Percentiles rank a stretch among this genome's conserved stretches.
These are phyloP conservation scores for Eupithecia abbreviata DNA, from an alignment of 2,888 invertebrate species.

Conservation along the genomic window DNA sequence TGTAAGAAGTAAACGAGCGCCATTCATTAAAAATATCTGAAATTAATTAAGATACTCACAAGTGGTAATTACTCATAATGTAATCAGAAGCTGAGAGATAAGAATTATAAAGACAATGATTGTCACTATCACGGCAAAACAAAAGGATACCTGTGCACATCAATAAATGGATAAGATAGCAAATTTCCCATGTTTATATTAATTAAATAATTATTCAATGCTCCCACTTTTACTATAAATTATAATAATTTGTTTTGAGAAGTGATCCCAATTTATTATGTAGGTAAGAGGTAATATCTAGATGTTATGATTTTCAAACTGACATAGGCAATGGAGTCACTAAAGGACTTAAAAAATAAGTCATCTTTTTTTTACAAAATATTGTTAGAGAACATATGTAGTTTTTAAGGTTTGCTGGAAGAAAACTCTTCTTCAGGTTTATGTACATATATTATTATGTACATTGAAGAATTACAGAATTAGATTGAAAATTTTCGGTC, in stretches of 20 bases:
- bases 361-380: no score
- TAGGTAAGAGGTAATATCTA: neutral
- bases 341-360: neutral
- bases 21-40: constrained; percentile 13
- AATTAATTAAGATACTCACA: constrained; percentile 4
- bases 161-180: constrained; percentile 43
- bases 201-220: constrained; percentile 41
- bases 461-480: no score
- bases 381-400: no score
- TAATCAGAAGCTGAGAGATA: constrained; percentile 51
- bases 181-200: constrained; percentile 30
- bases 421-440: no score
- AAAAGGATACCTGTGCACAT: constrained; percentile 40
- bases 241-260: neutral
- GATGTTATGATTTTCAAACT: neutral
- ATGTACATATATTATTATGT: no score
- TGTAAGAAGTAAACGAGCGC: neutral
- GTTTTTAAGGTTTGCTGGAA: no score
- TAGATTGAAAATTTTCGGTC: no score
- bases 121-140: constrained; percentile 36
- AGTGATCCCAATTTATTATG: neutral
- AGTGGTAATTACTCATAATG: constrained; percentile 7
- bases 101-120: constrained; percentile 52
- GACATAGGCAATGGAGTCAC: neutral
- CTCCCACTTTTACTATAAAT: constrained; percentile 37